Evolutionary conservation across 2,888 invertebrate species (phyloP).

Genomic region (Hypercompe scribonia): DNA sequence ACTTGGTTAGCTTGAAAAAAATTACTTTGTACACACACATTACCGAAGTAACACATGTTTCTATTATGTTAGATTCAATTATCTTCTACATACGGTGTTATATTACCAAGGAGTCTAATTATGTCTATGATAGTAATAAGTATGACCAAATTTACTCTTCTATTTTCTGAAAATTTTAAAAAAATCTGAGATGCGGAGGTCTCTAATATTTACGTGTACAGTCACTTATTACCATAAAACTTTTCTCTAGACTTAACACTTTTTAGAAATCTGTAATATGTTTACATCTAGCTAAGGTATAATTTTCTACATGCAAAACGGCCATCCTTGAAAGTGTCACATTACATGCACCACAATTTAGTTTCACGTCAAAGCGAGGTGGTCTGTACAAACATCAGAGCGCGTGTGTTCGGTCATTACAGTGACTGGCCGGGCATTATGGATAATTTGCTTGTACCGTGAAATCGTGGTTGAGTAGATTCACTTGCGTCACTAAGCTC

Average conservation of each 20-base stretch:
- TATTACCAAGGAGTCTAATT: background rate
- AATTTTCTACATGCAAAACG: conserved; percentile 36
- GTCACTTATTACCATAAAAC: background rate
- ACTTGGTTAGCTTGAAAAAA: background rate
- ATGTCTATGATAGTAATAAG: background rate
- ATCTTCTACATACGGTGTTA: background rate
- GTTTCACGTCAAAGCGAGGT: conserved; percentile 51
- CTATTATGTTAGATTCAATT: too few species aligned
- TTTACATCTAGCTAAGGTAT: conserved; percentile 16
- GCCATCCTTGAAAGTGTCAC: conserved; percentile 50
- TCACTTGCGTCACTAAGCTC: conserved; percentile 43
- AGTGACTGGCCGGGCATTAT: conserved; percentile 38
- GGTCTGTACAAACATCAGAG: conserved; percentile 50
- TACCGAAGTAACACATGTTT: background rate
- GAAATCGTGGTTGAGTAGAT: conserved; percentile 42
- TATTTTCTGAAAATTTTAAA: background rate
- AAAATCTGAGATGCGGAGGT: background rate
- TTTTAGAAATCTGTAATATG: conserved; percentile 28
- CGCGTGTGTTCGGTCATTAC: conserved; percentile 44
- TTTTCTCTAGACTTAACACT: conserved; percentile 13
- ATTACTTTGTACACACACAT: background rate
- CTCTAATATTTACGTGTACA: background rate
- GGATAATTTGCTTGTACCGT: conserved; percentile 45
- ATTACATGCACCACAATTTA: conserved; percentile 52
- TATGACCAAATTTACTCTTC: background rate